A percentile compares a stretch with the other conserved stretches of the same genome.
Conservation (phyloP, 2,113 vertebrate genomes). For the Oncorhynchus kisutch region DNA sequence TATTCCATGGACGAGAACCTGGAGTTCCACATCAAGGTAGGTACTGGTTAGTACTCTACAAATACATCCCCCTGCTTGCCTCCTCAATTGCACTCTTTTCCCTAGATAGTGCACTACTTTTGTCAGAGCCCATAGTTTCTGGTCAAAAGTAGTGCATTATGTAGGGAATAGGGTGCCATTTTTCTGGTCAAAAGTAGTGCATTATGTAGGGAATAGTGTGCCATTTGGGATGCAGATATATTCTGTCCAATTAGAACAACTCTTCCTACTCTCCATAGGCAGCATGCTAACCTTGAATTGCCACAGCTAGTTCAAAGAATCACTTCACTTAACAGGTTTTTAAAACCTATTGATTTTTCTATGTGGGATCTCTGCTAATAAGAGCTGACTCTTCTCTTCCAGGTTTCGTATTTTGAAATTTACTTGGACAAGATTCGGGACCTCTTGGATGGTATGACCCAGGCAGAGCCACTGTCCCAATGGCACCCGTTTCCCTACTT, state of each 20-base stretch:
- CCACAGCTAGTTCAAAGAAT: neutral
- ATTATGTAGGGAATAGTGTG: too few species aligned
- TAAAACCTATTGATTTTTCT: neutral
- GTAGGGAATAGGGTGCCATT: too few species aligned
- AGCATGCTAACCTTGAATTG: neutral
- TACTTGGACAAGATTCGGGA: constrained; percentile 96
- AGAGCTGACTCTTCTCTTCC: constrained; percentile 20
- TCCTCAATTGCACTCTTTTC: too few species aligned
- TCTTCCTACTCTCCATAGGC: neutral
- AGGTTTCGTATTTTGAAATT: constrained; percentile 98
- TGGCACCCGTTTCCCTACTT: too few species aligned
- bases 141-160: too few species aligned
- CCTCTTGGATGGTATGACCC: constrained; percentile 86
- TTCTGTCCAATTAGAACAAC: neutral
- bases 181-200: too few species aligned
- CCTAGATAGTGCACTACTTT: too few species aligned
- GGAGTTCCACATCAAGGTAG: constrained; percentile 92
- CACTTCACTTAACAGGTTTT: neutral
- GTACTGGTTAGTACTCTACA: constrained; percentile 4
- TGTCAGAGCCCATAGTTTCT: too few species aligned
- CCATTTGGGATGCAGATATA: neutral
- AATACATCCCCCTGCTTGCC: too few species aligned
- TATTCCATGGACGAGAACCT: constrained; percentile 95
- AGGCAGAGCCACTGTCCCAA: neutral
- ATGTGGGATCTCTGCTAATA: neutral